Conservation (phyloP, 2,113 vertebrate species). For the Atractosteus spatula region DNA sequence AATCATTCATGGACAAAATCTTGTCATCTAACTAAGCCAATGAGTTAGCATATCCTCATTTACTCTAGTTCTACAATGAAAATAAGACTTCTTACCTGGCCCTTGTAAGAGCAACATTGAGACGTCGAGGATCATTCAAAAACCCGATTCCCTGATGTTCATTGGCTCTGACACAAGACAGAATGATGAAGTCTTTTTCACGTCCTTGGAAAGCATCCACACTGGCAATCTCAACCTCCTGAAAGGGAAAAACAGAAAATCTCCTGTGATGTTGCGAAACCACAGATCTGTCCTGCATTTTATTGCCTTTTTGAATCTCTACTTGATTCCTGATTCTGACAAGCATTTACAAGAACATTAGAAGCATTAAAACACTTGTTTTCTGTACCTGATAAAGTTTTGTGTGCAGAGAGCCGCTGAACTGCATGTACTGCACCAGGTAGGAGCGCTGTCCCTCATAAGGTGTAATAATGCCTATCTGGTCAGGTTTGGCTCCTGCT, state of each 20-base stretch:
- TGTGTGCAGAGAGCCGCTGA: constrained; percentile 97
- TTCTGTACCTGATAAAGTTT: constrained; percentile 91
- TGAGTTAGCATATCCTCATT: too few relatives aligned
- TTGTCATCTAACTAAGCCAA: too few relatives aligned
- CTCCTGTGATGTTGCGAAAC: background rate
- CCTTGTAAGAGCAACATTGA: constrained; percentile 95
- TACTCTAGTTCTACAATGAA: too few relatives aligned
- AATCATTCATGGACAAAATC: too few relatives aligned
- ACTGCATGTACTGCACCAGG: constrained; percentile 99
- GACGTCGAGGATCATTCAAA: constrained; percentile 90
- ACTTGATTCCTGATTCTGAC: too few relatives aligned
- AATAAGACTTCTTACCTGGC: constrained; percentile 69
- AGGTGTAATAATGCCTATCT: constrained; percentile 96
- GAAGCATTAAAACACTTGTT: too few relatives aligned
- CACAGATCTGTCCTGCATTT: too few relatives aligned
- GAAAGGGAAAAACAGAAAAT: constrained; percentile 2
- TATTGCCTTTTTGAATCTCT: too few relatives aligned
- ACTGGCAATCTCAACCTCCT: constrained; percentile 98
- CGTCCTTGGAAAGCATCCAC: constrained; percentile 97
- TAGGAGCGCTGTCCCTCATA: constrained; percentile 97
- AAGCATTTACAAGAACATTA: too few relatives aligned
- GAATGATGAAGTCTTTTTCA: constrained; percentile 98
- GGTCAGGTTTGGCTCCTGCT: constrained; percentile 93
- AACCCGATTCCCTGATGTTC: constrained; percentile 98
- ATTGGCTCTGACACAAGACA: constrained; percentile 94